phyloP scores from a whole-genome alignment of 2,113 vertebrate species.

The Chloroceryle aenea region DNA sequence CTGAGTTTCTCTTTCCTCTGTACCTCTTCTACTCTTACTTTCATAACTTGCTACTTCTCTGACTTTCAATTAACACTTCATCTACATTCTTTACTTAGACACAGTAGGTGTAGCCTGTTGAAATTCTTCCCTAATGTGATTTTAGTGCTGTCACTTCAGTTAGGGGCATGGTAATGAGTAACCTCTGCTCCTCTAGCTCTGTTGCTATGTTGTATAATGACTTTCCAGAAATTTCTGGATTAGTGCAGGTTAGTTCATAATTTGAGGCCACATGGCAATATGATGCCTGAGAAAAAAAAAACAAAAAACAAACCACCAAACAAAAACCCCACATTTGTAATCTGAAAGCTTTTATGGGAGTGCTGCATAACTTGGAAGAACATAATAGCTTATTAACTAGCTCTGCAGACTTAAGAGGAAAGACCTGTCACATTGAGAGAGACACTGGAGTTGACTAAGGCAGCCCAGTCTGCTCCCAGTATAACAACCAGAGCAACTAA shows the following conservation, averaged over 20 bases:
- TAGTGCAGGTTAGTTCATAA: constrained; percentile 23
- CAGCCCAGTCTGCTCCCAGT: background rate
- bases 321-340: background rate
- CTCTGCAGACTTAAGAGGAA: background rate
- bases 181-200: background rate
- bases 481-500: background rate
- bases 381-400: background rate
- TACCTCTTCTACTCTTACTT: constrained; percentile 27
- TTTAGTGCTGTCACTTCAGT: constrained; percentile 3
- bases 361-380: background rate
- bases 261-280: background rate
- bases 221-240: constrained; percentile 12
- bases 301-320: too few species aligned
- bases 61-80: background rate
- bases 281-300: background rate
- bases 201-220: background rate
- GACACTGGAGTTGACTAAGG: background rate
- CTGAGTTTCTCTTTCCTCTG: background rate
- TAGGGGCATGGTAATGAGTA: background rate
- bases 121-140: background rate
- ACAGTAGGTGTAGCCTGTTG: background rate
- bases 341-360: constrained; percentile 5
- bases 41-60: constrained; percentile 15
- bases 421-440: background rate
- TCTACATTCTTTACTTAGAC: background rate